Evolutionary conservation across 2,888 invertebrate genomes (phyloP), one percentile per base, ranked within the genome.

Genomic region (Graphium colonna): DNA sequence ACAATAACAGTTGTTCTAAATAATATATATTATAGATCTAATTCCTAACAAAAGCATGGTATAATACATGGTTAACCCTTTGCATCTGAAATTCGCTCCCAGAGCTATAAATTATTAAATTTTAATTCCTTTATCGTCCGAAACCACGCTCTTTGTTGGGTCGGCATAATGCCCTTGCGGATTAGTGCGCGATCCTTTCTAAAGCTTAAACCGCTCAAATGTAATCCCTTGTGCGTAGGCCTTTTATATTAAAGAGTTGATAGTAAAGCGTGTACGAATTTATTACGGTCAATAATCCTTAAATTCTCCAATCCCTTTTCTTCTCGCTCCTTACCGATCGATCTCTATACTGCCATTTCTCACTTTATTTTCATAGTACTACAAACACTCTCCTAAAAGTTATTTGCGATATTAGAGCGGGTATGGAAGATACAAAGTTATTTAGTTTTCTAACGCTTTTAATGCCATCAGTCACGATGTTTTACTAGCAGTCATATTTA

Each of bases 61-160:
- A 48, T 52, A 39, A 50, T 33, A 47, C 46, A 36, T 26, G 10
- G 8, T 39, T 16, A 7, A 51, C 28, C 39, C 33, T 31, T 10
- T 33, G 41, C 33, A 18, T 47, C 38, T 41, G 41, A 53, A 48
- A 12, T 18, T 18, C 42, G 52, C 38, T 39, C 48, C 52, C 42
- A 17, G 8, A 4, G 48, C 52, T 38, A 53, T 53, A 53, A 53
- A 53, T 53, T 53, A 36, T 42, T 39, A 48, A 48, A 43, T 48
- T 53, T 53, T 53, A 53, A 53, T 53, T 53, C 52, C 47, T 53
- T 53, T 53, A 53, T 53, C 52, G 43, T 53, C 47, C 18, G 47
- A 48, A 48, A 53, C 42, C 52, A 53, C 48, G 48, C 52, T 53
- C 52, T 53, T 53, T 53, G 52, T 53, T 53, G 52, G 52, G 47